Percentiles rank a stretch among this genome's conserved stretches.
These are phyloP conservation scores for Eilema griseolum DNA, from an alignment of 2,888 invertebrate species.

Conservation along the genomic window DNA sequence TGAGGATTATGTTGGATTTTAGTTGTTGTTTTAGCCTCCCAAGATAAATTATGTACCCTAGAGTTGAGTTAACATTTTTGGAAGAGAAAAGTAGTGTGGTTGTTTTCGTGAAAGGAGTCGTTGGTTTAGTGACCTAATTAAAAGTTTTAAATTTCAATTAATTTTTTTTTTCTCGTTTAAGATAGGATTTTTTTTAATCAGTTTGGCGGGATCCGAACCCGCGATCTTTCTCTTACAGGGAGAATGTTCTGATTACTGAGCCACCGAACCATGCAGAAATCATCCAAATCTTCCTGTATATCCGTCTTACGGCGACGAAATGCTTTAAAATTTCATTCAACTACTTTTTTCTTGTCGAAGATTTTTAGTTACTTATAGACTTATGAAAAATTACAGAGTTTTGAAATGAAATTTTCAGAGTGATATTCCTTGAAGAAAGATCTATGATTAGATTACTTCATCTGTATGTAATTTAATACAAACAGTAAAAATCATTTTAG, in stretches of 20 bases:
- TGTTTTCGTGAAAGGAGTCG: conserved; percentile 28
- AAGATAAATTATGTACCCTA: conserved; percentile 44
- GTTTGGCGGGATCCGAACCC: no score
- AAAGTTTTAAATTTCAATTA: conserved; percentile 7
- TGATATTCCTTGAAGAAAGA: no score
- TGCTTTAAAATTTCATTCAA: no score
- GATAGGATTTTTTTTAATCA: no score
- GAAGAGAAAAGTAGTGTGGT: conserved; percentile 32
- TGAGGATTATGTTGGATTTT: conserved; percentile 50
- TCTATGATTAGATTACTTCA: not conserved
- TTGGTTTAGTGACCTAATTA: conserved; percentile 17
- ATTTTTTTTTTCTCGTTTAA: no score
- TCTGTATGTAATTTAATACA: not conserved
- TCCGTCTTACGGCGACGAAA: no score
- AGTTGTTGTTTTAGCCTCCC: conserved; percentile 49
- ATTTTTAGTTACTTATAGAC: conserved; percentile 8
- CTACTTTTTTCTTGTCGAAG: not conserved
- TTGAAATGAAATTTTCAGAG: not conserved
- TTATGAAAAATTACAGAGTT: not conserved
- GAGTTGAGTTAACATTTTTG: conserved; percentile 21
- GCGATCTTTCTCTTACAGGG: no score
- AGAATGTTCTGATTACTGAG: no score
- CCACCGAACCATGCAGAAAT: no score
- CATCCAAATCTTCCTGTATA: no score
- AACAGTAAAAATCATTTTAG: not conserved